Evolutionary conservation across 2,113 vertebrate species (phyloP).

Genomic region (Erythrocebus patas): DNA sequence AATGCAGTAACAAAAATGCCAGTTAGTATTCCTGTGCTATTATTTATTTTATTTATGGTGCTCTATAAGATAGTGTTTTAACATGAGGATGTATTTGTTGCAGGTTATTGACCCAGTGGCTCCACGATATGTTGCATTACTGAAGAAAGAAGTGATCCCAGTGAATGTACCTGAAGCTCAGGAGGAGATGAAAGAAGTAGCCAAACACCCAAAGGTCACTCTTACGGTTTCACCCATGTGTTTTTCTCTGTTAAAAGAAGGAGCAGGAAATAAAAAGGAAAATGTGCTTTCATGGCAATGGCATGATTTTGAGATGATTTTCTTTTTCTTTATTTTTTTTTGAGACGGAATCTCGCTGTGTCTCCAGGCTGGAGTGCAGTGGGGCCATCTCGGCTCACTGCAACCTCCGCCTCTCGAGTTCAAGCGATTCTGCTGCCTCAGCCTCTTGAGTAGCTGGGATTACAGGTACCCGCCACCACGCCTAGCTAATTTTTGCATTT

Average conservation of each 20-base stretch:
- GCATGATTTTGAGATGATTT: neutral
- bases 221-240: neutral
- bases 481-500: too few relatives aligned
- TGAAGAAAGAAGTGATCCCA: conserved; percentile 89
- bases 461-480: rapidly evolving
- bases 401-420: too few relatives aligned
- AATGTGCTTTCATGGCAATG: neutral
- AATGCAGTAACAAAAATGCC: conserved; percentile 87
- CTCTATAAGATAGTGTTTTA: neutral
- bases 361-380: too few relatives aligned
- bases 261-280: neutral
- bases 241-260: neutral
- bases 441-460: too few relatives aligned
- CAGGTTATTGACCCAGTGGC: conserved; percentile 98
- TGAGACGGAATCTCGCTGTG: too few relatives aligned
- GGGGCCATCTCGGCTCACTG: too few relatives aligned
- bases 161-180: conserved; percentile 89
- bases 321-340: too few relatives aligned
- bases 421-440: too few relatives aligned
- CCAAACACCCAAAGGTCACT: conserved; percentile 97
- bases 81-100: neutral
- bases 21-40: conserved; percentile 76
- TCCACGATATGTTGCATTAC: conserved; percentile 92
- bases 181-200: conserved; percentile 94
- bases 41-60: neutral